Evolutionary conservation across 2,888 invertebrate genomes (phyloP), one percentile per base, ranked within the genome.

Genomic region (Osmoderma eremita): DNA sequence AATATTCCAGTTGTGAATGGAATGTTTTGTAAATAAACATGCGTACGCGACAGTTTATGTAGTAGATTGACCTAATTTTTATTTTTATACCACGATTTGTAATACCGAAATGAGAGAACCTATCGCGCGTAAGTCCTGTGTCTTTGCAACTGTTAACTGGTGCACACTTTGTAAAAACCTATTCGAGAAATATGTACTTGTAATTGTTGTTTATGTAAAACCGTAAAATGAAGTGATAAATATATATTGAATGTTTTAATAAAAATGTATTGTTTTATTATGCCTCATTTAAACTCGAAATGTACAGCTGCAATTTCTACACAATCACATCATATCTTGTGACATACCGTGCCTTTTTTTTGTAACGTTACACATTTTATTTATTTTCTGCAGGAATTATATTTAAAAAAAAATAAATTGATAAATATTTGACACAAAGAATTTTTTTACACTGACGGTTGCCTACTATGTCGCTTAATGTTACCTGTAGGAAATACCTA

Each of bases 81-180:
- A 65, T 65, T 65, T 65, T 65, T 65, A 49, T 65, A 65, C 56
- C 65, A 56, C 45, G 36, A 56, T 65, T 65, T 65, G 39, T 65
- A 65, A 65, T 41, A 49, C 54, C 48, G 38, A 65, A 58, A 24
- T 15, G 30, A 30, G 10, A 8, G 8, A 8, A 58, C 30, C 17
- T 56, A 58, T 42, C 45, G 58, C 45, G 58, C 24, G 41, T 58
- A 45, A 61, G 24, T 45, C 58, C 45, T 61, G 58, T 61, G 45
- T 48, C 58, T 17, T 45, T 61, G 58, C 58, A 61, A 61, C 58
- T 61, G 58, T 61, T 61, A 45, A 61, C 58, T 61, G 18, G 45
- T 41, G 58, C 58, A 61, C 58, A 61, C 45, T 20, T 42, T 41
- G 41, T 56, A 22, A 56, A n/a, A 42, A 56, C 41, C 41, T 45